Evolutionary conservation across 2,797 vertebrate species (phyloP).

Genomic region (Aselliscus stoliczkanus): DNA sequence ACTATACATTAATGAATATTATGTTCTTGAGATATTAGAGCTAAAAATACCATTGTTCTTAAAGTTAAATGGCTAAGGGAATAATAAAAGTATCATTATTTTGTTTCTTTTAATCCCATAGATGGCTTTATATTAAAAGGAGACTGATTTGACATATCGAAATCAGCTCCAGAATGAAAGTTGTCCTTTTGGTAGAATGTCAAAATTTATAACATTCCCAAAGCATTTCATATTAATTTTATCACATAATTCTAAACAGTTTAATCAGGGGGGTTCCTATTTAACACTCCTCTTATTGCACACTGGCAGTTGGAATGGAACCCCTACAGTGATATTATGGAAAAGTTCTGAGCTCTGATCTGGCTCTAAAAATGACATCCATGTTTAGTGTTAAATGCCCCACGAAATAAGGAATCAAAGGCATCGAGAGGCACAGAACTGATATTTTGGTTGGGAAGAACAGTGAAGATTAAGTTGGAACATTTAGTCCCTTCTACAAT

Average conservation of each 20-base stretch:
- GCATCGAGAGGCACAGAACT: constrained; percentile 41
- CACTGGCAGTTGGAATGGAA: constrained; percentile 10
- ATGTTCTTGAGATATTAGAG: constrained; percentile 42
- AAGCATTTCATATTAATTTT: constrained; percentile 56
- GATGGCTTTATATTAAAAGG: constrained; percentile 64
- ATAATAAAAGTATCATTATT: constrained; percentile 64
- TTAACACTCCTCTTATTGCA: constrained; percentile 58
- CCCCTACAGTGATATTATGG: neutral
- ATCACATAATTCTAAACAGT: constrained; percentile 67
- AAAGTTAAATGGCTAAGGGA: constrained; percentile 17
- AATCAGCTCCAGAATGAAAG: constrained; percentile 57
- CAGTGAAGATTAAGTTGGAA: constrained; percentile 53
- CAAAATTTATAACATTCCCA: constrained; percentile 45
- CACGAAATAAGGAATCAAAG: constrained; percentile 47
- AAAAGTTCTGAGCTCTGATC: neutral
- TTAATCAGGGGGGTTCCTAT: constrained; percentile 43
- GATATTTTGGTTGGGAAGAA: constrained; percentile 30
- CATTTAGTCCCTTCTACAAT: constrained; percentile 56
- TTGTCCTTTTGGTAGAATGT: neutral
- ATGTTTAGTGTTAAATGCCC: constrained; percentile 24
- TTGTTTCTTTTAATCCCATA: constrained; percentile 69
- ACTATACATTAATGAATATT: constrained; percentile 32
- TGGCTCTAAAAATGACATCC: neutral
- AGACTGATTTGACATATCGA: constrained; percentile 61
- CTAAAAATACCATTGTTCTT: constrained; percentile 66